These are phyloP conservation scores for Euborellia annulipes DNA, from an alignment of 1,140 invertebrate genomes.

Conservation along the genomic window DNA sequence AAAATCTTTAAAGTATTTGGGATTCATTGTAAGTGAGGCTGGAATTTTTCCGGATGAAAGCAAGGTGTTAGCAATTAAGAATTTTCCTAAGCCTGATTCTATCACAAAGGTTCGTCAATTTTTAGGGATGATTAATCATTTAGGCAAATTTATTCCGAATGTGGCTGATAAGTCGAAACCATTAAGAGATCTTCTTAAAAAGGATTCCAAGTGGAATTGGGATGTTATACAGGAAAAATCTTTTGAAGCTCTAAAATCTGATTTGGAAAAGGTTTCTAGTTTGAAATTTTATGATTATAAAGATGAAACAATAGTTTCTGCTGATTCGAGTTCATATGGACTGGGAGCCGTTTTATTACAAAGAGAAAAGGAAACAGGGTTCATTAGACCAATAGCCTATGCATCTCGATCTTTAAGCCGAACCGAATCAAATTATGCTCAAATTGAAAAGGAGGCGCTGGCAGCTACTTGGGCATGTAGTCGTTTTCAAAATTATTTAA, in stretches of 20 bases:
- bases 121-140: conserved; percentile 15
- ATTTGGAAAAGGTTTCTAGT: conserved; percentile 5
- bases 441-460: conserved; percentile 21
- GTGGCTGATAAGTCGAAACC: too few species aligned
- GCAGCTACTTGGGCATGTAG: conserved; percentile 13
- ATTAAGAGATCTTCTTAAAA: too few species aligned
- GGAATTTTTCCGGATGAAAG: conserved; percentile 20
- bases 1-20: conserved; percentile 19
- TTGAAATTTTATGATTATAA: conserved; percentile 18
- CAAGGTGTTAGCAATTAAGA: conserved; percentile 16
- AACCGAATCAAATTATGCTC: conserved; percentile 6
- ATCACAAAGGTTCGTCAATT: conserved; percentile 22
- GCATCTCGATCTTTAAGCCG: background rate
- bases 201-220: background rate
- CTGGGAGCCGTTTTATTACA: conserved; percentile 3
- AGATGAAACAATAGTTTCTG: background rate
- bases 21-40: conserved; percentile 19
- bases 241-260: background rate
- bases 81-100: conserved; percentile 17
- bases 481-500: too few species aligned
- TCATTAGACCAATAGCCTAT: background rate
- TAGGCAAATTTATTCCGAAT: conserved; percentile 1
- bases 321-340: background rate
- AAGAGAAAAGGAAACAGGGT: conserved; percentile 2
- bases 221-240: background rate